Conservation (phyloP, 2,888 invertebrate species). For the Galerucella pusilla region DNA sequence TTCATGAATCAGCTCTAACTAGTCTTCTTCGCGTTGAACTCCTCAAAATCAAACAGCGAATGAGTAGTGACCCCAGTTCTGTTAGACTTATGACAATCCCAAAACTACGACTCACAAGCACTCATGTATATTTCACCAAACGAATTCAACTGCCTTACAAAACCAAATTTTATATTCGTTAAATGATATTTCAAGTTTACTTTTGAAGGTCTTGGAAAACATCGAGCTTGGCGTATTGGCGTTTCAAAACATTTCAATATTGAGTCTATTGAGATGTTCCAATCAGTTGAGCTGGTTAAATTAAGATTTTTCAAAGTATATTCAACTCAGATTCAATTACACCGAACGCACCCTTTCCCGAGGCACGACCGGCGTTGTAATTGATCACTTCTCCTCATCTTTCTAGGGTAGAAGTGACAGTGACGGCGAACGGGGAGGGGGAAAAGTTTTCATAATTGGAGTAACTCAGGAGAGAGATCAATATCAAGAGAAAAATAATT, state of each 20-base stretch:
- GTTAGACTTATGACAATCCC: too few species aligned
- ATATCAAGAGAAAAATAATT: not conserved
- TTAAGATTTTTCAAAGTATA: slow-evolving; percentile 31
- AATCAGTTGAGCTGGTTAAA: slow-evolving; percentile 25
- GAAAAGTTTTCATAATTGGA: slow-evolving; percentile 9
- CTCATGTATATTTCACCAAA: too few species aligned
- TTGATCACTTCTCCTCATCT: slow-evolving; percentile 34
- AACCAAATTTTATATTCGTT: too few species aligned
- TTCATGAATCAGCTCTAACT: too few species aligned
- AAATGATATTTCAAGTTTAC: too few species aligned
- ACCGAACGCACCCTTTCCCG: slow-evolving; percentile 25
- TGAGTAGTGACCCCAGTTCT: too few species aligned
- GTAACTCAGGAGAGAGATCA: not conserved
- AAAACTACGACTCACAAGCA: too few species aligned
- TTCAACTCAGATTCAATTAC: slow-evolving; percentile 31
- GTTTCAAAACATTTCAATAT: not conserved
- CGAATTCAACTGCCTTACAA: too few species aligned
- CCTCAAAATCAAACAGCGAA: too few species aligned
- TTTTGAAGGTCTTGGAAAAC: too few species aligned
- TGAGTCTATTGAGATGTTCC: slow-evolving; percentile 3
- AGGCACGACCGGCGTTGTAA: slow-evolving; percentile 12
- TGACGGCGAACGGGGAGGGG: slow-evolving; percentile 14
- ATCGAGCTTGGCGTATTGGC: not conserved
- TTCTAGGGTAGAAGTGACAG: slow-evolving; percentile 20
- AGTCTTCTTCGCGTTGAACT: too few species aligned